Base-by-base conservation (phyloP, 2,797 vertebrate species). In the Chaunax sp. region DNA sequence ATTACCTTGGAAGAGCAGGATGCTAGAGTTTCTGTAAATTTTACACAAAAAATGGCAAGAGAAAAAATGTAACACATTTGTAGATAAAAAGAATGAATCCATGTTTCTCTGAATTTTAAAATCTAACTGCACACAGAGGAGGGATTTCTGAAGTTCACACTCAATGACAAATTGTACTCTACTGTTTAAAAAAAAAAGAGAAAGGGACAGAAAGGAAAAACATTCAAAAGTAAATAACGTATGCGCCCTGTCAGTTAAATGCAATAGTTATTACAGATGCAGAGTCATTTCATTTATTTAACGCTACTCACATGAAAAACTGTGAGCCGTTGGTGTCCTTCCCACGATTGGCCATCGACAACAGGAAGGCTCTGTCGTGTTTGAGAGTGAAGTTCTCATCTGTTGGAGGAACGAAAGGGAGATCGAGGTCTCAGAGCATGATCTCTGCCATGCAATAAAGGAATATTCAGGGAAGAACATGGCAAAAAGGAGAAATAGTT, bases 1-100 rank as follows among this genome's bases (percentile, higher is more conserved):
- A 95, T 99, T 99, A 99, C 97, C 97, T 99, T 98, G 95, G 96
- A 95, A 95, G 95, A 94, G 96, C 96, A 97, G 95, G 97, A 94
- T 96, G 96, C 95, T 98, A 99, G 96, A 96, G 96, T 96, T 97
- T 99, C 97, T 99, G 97, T 94, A 98, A 98, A 98, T 98, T 96
- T 99, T 98, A 98, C 97, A 99, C 96, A 99, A 98, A 91, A 69
- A 99, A 99, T 87, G 96, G 97, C 97, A 98, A 96, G 96, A 98
- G 97, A 98, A 96, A 96, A 96, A 97, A 96, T 97, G 96, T 98
- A 97, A 96, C 95, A 96, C 94, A 97, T 95, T 96, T 97, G 92
- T 96, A 94, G 94, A 94, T 95, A 95, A 96, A 95, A 95, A 95
- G 90, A 90, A 90, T 51, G 93, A 96, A 93, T 96, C 95, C 94